Evolutionary conservation across 2,113 vertebrate genomes (phyloP), one percentile per base, ranked within the genome.

Genomic region (Aleadryas rufinucha): DNA sequence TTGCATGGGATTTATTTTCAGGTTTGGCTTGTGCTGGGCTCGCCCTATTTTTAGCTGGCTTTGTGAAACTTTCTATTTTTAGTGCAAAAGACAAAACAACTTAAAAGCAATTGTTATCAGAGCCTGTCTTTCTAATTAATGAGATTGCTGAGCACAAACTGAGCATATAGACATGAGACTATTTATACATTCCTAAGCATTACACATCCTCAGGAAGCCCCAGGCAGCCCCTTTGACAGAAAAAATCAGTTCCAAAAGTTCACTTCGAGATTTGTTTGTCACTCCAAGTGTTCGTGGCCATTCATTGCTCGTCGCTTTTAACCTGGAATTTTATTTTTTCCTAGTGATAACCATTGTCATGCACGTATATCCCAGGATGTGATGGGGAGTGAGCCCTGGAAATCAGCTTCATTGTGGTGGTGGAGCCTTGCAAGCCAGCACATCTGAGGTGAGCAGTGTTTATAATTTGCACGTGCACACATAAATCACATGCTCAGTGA

Each of bases 101-200:
- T 71, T 59, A 68, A 79, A 68, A 68, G 85, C 78, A 65, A 93
- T 56, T 76, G 87, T 88, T 83, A 31, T 26, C 47, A 4, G 7
- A 70, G 44, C 21, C 92, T 94, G 82, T 35, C 65, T 87, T 91
- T 94, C 65, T 90, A 94, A 91, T 96, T 89, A 95, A 95, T 90
- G 90, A 27, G 50, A 37, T 30, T 50, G 52, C 77, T 74, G 72
- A 66, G 33, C 59, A 84, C 39, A 35, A 60, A 11, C 26, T 4
- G 30, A 94, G 53, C 60, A 31, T 75, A 61, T 41, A 70, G 33
- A 35, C 17, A 5, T 21, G 69, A 27, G 39, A 10, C 64, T 96
- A 49, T 93, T 93, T 68, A 49, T 82, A 49, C 7, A 6, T 68
- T 53, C 69, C 44, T 44, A 13, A 72, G 69, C 22, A 15, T 28